These are phyloP conservation scores for Rhinichthys osculus DNA, from an alignment of 2,797 vertebrate species.

Conservation along the genomic window DNA sequence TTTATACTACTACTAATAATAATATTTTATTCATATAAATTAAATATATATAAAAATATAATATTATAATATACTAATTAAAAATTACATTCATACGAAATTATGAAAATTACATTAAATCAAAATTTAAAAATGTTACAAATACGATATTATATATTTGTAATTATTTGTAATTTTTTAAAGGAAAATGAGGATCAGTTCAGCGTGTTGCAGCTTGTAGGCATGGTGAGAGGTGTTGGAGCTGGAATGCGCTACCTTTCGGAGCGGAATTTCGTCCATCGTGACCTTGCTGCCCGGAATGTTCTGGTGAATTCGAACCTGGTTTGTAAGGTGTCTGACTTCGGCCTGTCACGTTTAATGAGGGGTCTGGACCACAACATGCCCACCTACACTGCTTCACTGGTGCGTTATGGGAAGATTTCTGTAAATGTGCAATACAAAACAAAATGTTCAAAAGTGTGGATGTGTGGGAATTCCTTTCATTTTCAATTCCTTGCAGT, in stretches of 20 bases:
- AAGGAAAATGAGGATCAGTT: slow-evolving; percentile 87
- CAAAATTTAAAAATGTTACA: no score
- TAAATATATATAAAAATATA: background rate
- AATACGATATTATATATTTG: background rate
- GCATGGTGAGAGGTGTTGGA: slow-evolving; percentile 93
- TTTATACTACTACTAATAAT: background rate
- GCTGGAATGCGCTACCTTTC: slow-evolving; percentile 97
- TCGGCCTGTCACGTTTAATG: slow-evolving; percentile 90
- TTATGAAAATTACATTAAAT: background rate
- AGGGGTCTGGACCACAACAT: slow-evolving; percentile 87
- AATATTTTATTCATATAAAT: background rate
- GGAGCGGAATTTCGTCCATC: slow-evolving; percentile 92
- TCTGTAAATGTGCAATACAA: background rate
- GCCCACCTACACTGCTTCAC: slow-evolving; percentile 83
- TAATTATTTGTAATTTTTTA: background rate
- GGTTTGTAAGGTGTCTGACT: slow-evolving; percentile 96
- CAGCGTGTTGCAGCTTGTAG: slow-evolving; percentile 88
- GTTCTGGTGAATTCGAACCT: slow-evolving; percentile 92
- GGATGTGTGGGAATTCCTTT: background rate
- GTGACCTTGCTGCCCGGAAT: slow-evolving; percentile 92
- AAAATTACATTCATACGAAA: background rate
- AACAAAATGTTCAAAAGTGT: background rate
- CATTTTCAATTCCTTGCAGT: background rate
- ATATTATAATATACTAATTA: background rate
- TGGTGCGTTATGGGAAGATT: slow-evolving; percentile 69